Percentiles rank a stretch among this genome's conserved stretches.
phyloP scores from a whole-genome alignment of 2,888 invertebrate species.

The Crocallis elinguaria region DNA sequence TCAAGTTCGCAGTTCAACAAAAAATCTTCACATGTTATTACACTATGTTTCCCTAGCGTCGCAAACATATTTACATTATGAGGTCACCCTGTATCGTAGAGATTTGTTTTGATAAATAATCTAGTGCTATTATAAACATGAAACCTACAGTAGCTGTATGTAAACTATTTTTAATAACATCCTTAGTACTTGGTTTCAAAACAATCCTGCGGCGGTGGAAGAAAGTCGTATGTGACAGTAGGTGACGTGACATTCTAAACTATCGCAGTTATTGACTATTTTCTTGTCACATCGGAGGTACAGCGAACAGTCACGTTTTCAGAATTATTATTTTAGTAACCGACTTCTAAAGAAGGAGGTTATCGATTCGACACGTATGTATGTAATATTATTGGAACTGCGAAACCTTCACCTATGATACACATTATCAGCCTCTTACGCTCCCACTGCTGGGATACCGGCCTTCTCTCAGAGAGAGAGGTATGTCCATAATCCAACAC shows the following conservation, averaged over 20 bases:
- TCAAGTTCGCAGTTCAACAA: slow-evolving; percentile 12
- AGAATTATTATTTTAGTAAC: too few species aligned
- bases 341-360: too few species aligned
- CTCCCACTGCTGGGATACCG: too few species aligned
- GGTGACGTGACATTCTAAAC: background rate
- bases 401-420: too few species aligned
- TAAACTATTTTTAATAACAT: slow-evolving; percentile 62
- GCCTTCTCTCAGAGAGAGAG: too few species aligned
- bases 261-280: background rate
- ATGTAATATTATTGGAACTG: too few species aligned
- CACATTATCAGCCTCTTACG: too few species aligned
- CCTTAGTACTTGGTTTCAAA: slow-evolving; percentile 36
- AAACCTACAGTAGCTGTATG: slow-evolving; percentile 50
- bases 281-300: too few species aligned
- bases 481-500: too few species aligned
- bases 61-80: slow-evolving; percentile 69
- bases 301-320: too few species aligned
- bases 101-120: slow-evolving; percentile 72
- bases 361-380: too few species aligned
- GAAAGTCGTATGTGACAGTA: slow-evolving; percentile 7
- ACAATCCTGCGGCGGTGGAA: slow-evolving; percentile 7
- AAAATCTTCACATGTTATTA: slow-evolving; percentile 22
- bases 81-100: slow-evolving; percentile 61
- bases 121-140: slow-evolving; percentile 63
- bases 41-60: slow-evolving; percentile 30